Conservation (phyloP, 1,140 invertebrate genomes). For the Hestina assimilis region DNA sequence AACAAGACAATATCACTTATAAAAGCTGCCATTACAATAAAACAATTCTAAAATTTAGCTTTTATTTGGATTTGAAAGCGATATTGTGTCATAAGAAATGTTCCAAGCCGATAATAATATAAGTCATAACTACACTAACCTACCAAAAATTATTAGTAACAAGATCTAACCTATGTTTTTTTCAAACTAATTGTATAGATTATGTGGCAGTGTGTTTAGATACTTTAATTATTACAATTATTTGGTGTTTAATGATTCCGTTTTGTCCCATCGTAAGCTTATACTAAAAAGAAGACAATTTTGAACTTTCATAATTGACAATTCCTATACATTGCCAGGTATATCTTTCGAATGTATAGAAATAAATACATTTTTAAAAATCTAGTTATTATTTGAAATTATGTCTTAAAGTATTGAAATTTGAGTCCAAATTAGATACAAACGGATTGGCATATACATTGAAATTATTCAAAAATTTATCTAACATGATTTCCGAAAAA, state of each 20-base stretch:
- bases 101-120: slow-evolving; percentile 13
- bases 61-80: neutral
- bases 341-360: slow-evolving; percentile 7
- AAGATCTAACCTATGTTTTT: slow-evolving; percentile 22
- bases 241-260: slow-evolving; percentile 35
- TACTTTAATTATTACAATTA: slow-evolving; percentile 16
- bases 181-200: slow-evolving; percentile 24
- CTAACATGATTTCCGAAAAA: slow-evolving; percentile 4
- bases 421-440: neutral
- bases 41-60: neutral
- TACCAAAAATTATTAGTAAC: slow-evolving; percentile 18
- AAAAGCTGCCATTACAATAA: neutral
- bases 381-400: neutral
- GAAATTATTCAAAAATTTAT: slow-evolving; percentile 4
- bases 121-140: slow-evolving; percentile 21
- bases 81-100: neutral
- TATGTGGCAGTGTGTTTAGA: slow-evolving; percentile 36
- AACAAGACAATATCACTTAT: slow-evolving; percentile 12
- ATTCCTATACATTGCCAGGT: slow-evolving; percentile 4
- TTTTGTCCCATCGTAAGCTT: slow-evolving; percentile 13
- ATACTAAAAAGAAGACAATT: slow-evolving; percentile 24
- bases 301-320: slow-evolving; percentile 39
- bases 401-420: neutral
- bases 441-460: neutral
- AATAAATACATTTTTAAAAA: neutral